Conservation (phyloP, 2,797 vertebrate genomes). For the Anguilla obscura region DNA sequence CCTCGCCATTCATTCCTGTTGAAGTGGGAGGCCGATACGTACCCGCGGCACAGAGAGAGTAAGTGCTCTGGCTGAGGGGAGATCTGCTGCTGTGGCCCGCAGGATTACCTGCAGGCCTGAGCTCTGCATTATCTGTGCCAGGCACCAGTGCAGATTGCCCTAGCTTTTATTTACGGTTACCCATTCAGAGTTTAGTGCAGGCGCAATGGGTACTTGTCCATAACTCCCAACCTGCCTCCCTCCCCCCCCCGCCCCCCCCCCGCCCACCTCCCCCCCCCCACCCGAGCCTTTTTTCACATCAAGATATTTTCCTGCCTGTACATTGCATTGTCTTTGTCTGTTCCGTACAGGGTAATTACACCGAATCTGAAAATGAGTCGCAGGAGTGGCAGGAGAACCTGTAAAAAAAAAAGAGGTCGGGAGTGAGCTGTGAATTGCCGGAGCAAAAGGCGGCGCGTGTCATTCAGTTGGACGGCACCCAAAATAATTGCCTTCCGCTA, state of each 20-base stretch:
- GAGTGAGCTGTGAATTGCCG: not conserved
- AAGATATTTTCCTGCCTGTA: not conserved
- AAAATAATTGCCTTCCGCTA: slow-evolving; percentile 29
- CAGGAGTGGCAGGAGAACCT: not conserved
- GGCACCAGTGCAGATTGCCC: slow-evolving; percentile 76
- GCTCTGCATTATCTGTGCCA: slow-evolving; percentile 72
- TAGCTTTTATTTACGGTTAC: slow-evolving; percentile 56
- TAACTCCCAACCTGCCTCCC: not conserved
- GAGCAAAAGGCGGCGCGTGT: not conserved
- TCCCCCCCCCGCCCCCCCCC: not conserved
- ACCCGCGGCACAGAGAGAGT: slow-evolving; percentile 62
- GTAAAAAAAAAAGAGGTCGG: not conserved
- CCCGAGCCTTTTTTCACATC: not conserved
- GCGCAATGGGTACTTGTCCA: slow-evolving; percentile 41
- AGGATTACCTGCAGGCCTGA: slow-evolving; percentile 44
- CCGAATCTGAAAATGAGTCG: not conserved
- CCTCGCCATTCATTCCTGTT: not conserved
- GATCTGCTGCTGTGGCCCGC: slow-evolving; percentile 71
- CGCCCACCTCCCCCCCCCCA: not conserved
- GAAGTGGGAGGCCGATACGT: slow-evolving; percentile 50
- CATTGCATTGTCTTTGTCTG: not conserved
- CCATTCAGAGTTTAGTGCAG: slow-evolving; percentile 81
- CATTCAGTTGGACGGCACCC: slow-evolving; percentile 6
- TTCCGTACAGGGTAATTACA: not conserved
- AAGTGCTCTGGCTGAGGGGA: slow-evolving; percentile 62